Evolutionary conservation across 2,797 vertebrate genomes (phyloP), one percentile per base, ranked within the genome.

Genomic region (Typhlichthys subterraneus): DNA sequence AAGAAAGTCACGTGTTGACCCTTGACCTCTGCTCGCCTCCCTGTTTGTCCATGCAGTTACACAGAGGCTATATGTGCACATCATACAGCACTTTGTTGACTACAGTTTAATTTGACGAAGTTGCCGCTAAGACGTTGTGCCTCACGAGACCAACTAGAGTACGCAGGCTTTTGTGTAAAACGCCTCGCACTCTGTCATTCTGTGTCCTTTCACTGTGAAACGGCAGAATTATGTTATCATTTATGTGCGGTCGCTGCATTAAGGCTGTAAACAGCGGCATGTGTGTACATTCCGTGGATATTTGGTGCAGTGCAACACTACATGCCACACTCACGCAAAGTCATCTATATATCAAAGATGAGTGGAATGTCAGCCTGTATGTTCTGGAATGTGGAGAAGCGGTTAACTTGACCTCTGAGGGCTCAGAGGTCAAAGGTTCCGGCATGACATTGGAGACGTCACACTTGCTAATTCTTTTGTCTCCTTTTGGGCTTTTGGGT

Each of bases 311-410:
- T 0, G 4, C 15, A 66, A 90, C 14, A 57, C 61, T 7, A 33
- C 29, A 15, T 4, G 71, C 53, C 76, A 70, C 71, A 3, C 79
- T 77, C 70, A 65, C 14, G 57, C 14, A 57, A 23, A 61, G 70
- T 72, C 83, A 86, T 89, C 74, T 55, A 83, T 91, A 23, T 23
- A 23, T 23, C 87, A 89, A 45, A 70, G 63, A 80, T 63, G 78
- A 72, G 58, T 76, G 80, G 87, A 73, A 85, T 89, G 76, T 70
- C 42, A 57, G 76, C 75, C 45, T 83, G 75, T 79, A 12, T 13
- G 50, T 2, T 6, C 11, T 29, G 77, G 84, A 68, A 88, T 84
- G 83, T 67, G 56, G 63, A 78, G 81, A 85, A 63, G 71, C 79
- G 76, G 65, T 64, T 45, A 17, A 58, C 56, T 62, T 63, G 55